A percentile compares a stretch with the other conserved stretches of the same genome.
These are phyloP conservation scores for Volucella bombylans DNA, from an alignment of 2,888 invertebrate species.

Conservation along the genomic window DNA sequence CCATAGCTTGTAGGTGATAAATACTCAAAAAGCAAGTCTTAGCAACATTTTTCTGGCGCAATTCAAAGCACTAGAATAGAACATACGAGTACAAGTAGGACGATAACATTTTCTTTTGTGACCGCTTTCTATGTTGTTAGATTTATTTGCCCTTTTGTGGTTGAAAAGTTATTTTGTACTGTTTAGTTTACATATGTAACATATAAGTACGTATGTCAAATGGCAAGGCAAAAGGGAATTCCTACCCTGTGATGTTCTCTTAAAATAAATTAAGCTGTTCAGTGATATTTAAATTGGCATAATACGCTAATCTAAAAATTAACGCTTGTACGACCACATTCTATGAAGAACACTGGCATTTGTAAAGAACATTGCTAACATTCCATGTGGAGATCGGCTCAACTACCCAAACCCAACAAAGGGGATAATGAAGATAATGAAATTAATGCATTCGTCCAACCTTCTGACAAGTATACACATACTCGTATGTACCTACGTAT, in stretches of 20 bases:
- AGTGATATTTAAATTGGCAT: constrained; percentile 35
- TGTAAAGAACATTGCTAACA: background rate
- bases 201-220: too few relatives aligned
- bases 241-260: background rate
- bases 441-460: too few relatives aligned
- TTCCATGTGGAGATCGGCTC: background rate
- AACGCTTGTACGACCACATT: background rate
- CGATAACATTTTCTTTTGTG: constrained; percentile 18
- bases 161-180: constrained; percentile 49
- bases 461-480: too few relatives aligned
- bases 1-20: too few relatives aligned
- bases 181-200: background rate
- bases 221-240: background rate
- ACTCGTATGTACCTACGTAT: too few relatives aligned
- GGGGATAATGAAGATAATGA: too few relatives aligned
- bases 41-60: background rate
- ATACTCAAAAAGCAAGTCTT: too few relatives aligned
- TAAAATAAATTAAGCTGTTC: constrained; percentile 33
- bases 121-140: constrained; percentile 39
- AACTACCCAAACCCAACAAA: too few relatives aligned
- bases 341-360: constrained; percentile 4
- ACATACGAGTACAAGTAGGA: constrained; percentile 8
- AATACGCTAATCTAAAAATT: background rate
- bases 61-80: background rate
- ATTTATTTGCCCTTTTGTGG: constrained; percentile 44